phyloP scores from a whole-genome alignment of 1,140 invertebrate genomes.

The Drosophila biarmipes region DNA sequence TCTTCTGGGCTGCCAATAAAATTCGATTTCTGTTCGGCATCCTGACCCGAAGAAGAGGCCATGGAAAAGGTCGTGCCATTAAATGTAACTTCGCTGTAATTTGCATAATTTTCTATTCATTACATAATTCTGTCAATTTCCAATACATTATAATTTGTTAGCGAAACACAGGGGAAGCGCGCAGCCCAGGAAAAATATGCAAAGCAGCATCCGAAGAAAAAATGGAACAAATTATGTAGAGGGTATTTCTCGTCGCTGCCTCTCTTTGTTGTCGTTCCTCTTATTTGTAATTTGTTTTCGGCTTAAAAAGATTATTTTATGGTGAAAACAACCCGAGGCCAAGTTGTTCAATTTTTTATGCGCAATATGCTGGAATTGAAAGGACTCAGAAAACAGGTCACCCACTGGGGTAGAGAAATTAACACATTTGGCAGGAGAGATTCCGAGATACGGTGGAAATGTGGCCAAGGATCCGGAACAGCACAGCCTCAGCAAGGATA shows the following conservation, averaged over 20 bases:
- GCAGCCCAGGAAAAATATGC: constrained; percentile 47
- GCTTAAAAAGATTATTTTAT: constrained; percentile 82
- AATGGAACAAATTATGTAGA: constrained; percentile 65
- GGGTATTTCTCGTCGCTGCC: constrained; percentile 10
- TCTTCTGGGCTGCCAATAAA: constrained; percentile 47
- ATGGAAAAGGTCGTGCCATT: constrained; percentile 75
- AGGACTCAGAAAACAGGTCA: neutral
- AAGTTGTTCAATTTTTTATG: constrained; percentile 71
- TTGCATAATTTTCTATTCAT: constrained; percentile 85
- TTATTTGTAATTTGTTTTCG: constrained; percentile 81
- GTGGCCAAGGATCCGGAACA: constrained; percentile 9
- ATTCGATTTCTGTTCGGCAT: constrained; percentile 47
- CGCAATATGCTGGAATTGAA: constrained; percentile 66
- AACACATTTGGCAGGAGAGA: constrained; percentile 35
- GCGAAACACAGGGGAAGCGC: constrained; percentile 10
- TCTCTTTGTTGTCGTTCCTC: constrained; percentile 24
- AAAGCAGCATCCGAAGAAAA: constrained; percentile 44
- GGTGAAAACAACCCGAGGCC: constrained; percentile 75
- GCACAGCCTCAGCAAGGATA: constrained; percentile 3
- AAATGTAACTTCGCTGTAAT: constrained; percentile 84
- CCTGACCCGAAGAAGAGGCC: constrained; percentile 3
- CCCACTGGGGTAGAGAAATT: constrained; percentile 36
- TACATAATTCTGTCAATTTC: constrained; percentile 84
- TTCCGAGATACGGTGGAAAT: constrained; percentile 25
- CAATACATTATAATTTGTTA: constrained; percentile 84